Conservation (phyloP, 53 echinoderm and acorn worm genomes). For the Echinarachnius parma region DNA sequence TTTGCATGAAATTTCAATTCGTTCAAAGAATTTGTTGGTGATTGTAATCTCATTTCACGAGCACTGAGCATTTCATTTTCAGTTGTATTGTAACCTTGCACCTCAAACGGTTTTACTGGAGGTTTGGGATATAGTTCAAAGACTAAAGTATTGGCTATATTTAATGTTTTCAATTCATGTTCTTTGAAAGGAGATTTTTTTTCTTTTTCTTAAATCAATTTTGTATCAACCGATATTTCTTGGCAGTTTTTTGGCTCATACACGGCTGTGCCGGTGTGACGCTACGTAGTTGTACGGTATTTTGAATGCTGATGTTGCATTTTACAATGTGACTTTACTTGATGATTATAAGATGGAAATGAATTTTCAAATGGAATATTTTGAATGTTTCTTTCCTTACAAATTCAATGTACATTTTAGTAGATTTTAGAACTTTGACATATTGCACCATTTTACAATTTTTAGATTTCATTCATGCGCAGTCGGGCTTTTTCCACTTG, state of each 20-base stretch:
- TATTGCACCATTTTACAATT: conserved; percentile 44
- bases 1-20: too few species aligned
- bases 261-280: conserved; percentile 29
- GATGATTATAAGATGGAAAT: neutral
- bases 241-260: conserved; percentile 3
- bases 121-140: too few species aligned
- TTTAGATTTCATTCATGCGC: conserved; percentile 26
- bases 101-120: neutral
- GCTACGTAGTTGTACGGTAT: conserved; percentile 11
- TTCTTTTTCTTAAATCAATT: neutral
- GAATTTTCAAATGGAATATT: conserved; percentile 39
- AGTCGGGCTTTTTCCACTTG: conserved; percentile 48
- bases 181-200: neutral
- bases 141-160: too few species aligned
- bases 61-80: too few species aligned
- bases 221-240: neutral
- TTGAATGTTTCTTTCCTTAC: conserved; percentile 16
- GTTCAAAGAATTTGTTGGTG: too few species aligned
- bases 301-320: conserved; percentile 7
- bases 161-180: neutral
- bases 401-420: conserved; percentile 47
- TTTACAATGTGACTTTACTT: conserved; percentile 23
- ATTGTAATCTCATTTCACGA: too few species aligned
- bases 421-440: conserved; percentile 44
- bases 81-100: too few species aligned